These are phyloP conservation scores for Mylabris phalerata DNA, from an alignment of 1,140 invertebrate species.

Conservation along the genomic window DNA sequence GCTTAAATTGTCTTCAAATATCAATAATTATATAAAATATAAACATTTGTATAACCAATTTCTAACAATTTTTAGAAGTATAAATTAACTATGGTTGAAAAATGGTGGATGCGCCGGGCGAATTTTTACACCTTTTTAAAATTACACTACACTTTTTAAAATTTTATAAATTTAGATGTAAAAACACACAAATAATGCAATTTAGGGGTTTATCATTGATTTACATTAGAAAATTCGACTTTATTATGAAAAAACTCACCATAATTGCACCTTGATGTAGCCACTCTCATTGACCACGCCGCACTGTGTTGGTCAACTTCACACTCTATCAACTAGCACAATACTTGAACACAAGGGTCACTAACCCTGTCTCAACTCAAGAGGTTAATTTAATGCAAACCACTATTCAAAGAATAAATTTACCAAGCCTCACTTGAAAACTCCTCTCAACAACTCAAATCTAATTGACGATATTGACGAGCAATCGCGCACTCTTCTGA, in stretches of 20 bases:
- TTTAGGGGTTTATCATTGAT: too few relatives aligned
- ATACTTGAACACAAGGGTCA: slow-evolving; percentile 6
- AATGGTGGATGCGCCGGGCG: slow-evolving; percentile 10
- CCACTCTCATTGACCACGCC: slow-evolving; percentile 6
- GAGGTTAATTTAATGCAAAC: slow-evolving; percentile 6
- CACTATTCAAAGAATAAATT: neutral
- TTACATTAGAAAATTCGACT: neutral
- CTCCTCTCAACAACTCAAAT: too few relatives aligned
- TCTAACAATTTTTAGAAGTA: too few relatives aligned
- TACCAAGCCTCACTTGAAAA: too few relatives aligned
- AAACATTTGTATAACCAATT: too few relatives aligned
- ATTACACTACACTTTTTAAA: too few relatives aligned
- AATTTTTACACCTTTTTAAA: neutral
- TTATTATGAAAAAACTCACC: neutral
- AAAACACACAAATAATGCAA: too few relatives aligned
- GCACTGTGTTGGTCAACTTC: neutral
- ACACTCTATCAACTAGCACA: slow-evolving; percentile 7
- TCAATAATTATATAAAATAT: too few relatives aligned
- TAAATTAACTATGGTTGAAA: neutral
- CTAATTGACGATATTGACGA: too few relatives aligned
- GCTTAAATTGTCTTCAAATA: too few relatives aligned
- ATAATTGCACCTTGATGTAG: neutral
- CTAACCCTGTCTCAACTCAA: neutral
- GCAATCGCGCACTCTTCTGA: too few relatives aligned
- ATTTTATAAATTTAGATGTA: too few relatives aligned